phyloP scores from a whole-genome alignment of 2,113 vertebrate species.

The Asarcornis scutulata region DNA sequence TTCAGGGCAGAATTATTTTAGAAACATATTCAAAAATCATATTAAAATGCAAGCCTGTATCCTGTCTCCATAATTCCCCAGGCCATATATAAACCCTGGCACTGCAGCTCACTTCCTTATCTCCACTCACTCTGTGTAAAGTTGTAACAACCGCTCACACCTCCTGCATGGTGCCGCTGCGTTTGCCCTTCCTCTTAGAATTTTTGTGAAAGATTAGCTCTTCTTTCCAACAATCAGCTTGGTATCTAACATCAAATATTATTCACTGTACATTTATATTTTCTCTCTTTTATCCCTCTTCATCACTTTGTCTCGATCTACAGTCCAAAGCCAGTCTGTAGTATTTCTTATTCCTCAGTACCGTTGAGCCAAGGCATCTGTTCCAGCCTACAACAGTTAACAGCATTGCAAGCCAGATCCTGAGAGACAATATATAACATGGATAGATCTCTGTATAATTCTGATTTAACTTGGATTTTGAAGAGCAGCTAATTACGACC shows the following conservation, averaged over 20 bases:
- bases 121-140: not conserved
- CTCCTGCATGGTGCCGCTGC: not conserved
- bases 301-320: not conserved
- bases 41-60: not conserved
- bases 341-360: conserved; percentile 18
- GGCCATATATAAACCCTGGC: not conserved
- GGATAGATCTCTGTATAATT: not conserved
- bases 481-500: not conserved
- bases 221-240: not conserved
- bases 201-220: not conserved
- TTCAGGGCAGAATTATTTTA: conserved; percentile 38
- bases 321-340: conserved; percentile 1
- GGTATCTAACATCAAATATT: not conserved
- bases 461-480: conserved; percentile 3
- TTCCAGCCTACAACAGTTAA: conserved; percentile 35
- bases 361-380: conserved; percentile 53
- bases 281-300: not conserved
- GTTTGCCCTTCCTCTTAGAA: not conserved
- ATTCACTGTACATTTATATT: not conserved
- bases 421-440: not conserved
- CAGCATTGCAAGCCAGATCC: conserved; percentile 11
- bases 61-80: not conserved
- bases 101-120: not conserved
- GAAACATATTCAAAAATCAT: conserved; percentile 3
- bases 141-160: rapidly evolving